Conservation (phyloP, 2,797 vertebrate genomes). For the Vipera latastei region DNA sequence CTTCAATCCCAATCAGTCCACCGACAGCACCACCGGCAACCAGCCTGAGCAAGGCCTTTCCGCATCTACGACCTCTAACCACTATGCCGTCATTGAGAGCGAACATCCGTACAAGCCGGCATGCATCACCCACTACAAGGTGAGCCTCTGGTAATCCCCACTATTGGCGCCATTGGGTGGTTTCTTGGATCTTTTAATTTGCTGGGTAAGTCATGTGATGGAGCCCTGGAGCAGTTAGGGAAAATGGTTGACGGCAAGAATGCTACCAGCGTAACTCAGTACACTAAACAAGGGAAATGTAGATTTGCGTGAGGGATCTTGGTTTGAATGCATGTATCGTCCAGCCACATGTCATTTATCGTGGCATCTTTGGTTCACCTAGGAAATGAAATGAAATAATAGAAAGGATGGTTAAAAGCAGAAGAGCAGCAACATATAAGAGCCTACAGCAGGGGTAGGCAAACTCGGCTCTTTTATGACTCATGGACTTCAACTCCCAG, state of each 20-base stretch:
- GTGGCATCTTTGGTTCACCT: not conserved
- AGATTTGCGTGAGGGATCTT: not conserved
- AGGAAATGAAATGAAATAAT: not conserved
- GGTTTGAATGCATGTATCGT: not conserved
- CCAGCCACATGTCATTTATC: not conserved
- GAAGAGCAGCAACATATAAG: not conserved
- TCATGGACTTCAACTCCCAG: too few species aligned
- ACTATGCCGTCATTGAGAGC: constrained; percentile 94
- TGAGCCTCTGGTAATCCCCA: constrained; percentile 43
- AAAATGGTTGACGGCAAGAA: too few species aligned
- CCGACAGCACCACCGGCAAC: constrained; percentile 98
- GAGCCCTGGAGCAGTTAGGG: not conserved
- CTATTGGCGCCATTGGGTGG: not conserved
- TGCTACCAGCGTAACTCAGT: too few species aligned
- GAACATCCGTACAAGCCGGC: constrained; percentile 98
- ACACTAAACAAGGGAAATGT: not conserved
- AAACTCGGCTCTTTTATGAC: too few species aligned
- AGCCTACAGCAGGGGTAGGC: not conserved
- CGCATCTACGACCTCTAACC: constrained; percentile 94
- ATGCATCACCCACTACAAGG: constrained; percentile 93
- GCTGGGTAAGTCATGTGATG: not conserved
- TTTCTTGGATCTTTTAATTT: not conserved
- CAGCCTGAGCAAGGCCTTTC: constrained; percentile 96
- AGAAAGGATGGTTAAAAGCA: not conserved
- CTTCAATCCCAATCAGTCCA: constrained; percentile 99